A percentile compares a stretch with the other conserved stretches of the same genome.
phyloP scores from a whole-genome alignment of 2,797 vertebrate species.

The Paedocypris micromegethes region DNA sequence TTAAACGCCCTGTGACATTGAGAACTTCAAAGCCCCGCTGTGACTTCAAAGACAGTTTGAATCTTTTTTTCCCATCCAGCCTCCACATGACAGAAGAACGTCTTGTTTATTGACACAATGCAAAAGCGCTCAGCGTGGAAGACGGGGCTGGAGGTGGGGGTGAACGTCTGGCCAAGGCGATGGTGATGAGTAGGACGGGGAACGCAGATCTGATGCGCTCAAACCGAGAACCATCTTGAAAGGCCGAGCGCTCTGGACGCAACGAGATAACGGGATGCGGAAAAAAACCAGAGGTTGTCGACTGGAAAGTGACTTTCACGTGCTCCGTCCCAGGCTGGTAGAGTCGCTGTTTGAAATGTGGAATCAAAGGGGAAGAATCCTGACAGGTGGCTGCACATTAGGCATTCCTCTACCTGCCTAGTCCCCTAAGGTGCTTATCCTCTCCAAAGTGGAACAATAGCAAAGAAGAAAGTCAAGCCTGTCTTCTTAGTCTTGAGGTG shows the following conservation, averaged over 20 bases:
- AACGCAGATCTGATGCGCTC: conserved; percentile 28
- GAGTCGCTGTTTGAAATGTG: conserved; percentile 53
- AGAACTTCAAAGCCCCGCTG: conserved; percentile 62
- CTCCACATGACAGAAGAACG: conserved; percentile 50
- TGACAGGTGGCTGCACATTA: conserved; percentile 59
- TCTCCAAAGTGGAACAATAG: conserved; percentile 56
- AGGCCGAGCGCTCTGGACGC: conserved; percentile 41
- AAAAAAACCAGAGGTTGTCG: conserved; percentile 45
- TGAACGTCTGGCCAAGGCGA: conserved; percentile 15
- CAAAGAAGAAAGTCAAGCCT: conserved; percentile 49
- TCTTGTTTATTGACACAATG: conserved; percentile 54
- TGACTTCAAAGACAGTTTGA: conserved; percentile 64
- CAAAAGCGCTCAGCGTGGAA: conserved; percentile 37
- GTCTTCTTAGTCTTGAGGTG: conserved; percentile 32
- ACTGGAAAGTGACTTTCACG: conserved; percentile 65
- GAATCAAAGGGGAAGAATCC: conserved; percentile 62
- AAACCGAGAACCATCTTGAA: conserved; percentile 33
- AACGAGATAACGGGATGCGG: conserved; percentile 35
- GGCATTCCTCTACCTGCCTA: conserved; percentile 56
- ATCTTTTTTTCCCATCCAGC: conserved; percentile 47
- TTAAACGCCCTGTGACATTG: conserved; percentile 64
- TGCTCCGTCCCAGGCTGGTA: conserved; percentile 49
- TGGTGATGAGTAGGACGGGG: conserved; percentile 5
- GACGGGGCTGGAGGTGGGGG: conserved; percentile 13
- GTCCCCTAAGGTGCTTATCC: conserved; percentile 57